Percentiles rank a stretch among this genome's conserved stretches.
Evolutionary conservation across 2,113 vertebrate genomes (phyloP).

Genomic region (Catagonus wagneri): DNA sequence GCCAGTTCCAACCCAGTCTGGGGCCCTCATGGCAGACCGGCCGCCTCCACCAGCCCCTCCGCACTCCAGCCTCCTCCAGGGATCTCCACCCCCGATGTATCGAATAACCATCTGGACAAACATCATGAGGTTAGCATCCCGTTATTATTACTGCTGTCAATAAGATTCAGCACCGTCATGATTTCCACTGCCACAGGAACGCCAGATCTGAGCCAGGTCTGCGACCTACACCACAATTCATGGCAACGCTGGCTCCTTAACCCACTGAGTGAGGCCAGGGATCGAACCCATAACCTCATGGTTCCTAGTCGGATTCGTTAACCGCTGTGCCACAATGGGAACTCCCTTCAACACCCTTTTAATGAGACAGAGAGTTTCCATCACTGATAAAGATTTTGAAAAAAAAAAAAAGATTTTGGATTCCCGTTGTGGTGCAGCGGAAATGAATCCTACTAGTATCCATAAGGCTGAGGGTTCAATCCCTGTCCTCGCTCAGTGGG

Average conservation of each 20-base stretch:
- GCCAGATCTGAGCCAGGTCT: too few relatives aligned
- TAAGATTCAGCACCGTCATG: background rate
- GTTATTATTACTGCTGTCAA: background rate
- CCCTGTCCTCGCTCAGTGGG: too few relatives aligned
- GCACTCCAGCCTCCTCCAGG: background rate
- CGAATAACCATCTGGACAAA: slow-evolving; percentile 18
- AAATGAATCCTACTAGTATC: too few relatives aligned
- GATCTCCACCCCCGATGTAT: rapidly evolving
- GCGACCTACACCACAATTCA: too few relatives aligned
- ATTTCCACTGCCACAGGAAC: too few relatives aligned
- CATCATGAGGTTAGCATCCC: background rate
- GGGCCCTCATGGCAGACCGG: background rate
- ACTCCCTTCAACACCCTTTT: slow-evolving; percentile 85
- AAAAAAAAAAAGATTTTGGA: slow-evolving; percentile 76
- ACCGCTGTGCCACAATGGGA: too few relatives aligned
- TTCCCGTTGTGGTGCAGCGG: too few relatives aligned
- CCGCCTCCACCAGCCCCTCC: background rate
- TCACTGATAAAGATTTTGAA: slow-evolving; percentile 80
- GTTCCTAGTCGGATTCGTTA: too few relatives aligned
- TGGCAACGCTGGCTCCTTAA: too few relatives aligned
- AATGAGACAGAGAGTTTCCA: slow-evolving; percentile 85
- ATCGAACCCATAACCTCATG: too few relatives aligned
- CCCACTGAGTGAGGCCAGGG: too few relatives aligned
- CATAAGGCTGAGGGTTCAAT: too few relatives aligned
- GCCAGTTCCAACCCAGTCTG: background rate